Percentiles rank a stretch among this genome's conserved stretches.
Evolutionary conservation across 2,888 invertebrate species (phyloP).

Genomic region (Micoletzkya japonica): DNA sequence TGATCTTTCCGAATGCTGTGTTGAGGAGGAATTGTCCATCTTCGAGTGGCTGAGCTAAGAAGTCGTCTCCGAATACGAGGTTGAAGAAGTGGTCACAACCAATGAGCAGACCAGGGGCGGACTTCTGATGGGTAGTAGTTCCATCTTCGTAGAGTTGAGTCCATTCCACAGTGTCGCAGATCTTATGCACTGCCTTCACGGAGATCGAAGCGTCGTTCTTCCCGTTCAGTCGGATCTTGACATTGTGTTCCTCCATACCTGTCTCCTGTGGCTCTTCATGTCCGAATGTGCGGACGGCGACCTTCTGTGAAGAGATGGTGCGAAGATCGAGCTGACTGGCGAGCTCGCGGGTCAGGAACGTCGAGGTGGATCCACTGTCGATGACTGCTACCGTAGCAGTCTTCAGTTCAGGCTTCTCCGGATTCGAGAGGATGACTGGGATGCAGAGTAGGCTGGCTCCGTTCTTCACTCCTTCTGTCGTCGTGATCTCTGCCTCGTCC

Average conservation of each 20-base stretch:
- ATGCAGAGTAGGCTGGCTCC: conserved; percentile 16
- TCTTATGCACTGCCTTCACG: no score
- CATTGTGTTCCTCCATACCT: no score
- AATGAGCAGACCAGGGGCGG: background rate
- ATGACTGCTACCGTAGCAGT: background rate
- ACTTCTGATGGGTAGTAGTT: background rate
- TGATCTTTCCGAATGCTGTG: conserved; percentile 7
- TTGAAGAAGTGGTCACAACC: conserved; percentile 1
- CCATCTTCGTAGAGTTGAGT: background rate
- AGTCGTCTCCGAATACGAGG: background rate
- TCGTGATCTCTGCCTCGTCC: no score
- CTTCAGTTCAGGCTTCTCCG: background rate
- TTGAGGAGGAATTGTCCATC: background rate
- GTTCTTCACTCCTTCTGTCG: no score
- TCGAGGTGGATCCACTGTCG: background rate
- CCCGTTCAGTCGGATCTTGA: no score
- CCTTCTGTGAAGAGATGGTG: background rate
- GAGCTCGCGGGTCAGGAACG: background rate
- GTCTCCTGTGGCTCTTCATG: background rate
- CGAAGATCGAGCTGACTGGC: background rate
- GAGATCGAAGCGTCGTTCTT: no score
- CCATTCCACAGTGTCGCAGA: background rate
- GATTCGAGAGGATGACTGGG: background rate
- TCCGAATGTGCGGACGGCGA: background rate
- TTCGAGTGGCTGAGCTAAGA: background rate